Conservation (phyloP, 2,797 vertebrate species). For the Ficedula albicollis region DNA sequence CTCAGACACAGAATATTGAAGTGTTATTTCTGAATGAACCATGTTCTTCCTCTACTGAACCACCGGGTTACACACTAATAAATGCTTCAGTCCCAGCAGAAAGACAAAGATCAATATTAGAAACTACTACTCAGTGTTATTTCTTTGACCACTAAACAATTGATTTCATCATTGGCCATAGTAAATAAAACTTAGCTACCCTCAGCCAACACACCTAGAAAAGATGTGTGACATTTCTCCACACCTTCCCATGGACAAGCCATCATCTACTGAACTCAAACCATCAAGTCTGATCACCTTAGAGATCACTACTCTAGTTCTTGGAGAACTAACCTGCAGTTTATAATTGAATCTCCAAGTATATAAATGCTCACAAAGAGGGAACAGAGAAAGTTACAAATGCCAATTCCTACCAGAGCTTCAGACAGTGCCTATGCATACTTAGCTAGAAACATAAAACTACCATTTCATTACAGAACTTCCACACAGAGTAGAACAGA, state of each 20-base stretch:
- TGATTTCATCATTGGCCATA: neutral
- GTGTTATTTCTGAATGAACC: neutral
- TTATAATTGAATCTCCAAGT: neutral
- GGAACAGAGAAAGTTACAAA: neutral
- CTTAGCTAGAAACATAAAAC: neutral
- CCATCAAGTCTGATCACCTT: neutral
- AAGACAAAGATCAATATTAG: neutral
- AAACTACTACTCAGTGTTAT: neutral
- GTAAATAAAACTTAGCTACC: neutral
- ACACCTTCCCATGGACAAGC: neutral
- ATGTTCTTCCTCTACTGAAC: neutral
- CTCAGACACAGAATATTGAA: neutral
- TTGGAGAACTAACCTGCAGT: neutral
- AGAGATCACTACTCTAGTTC: neutral
- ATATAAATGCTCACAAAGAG: neutral
- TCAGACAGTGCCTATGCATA: neutral
- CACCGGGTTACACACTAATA: neutral
- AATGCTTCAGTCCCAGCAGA: neutral
- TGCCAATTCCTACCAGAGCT: neutral
- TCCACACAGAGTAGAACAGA: neutral
- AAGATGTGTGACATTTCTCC: neutral
- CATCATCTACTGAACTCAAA: neutral
- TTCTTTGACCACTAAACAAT: neutral
- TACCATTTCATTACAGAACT: neutral
- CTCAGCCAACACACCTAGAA: neutral